phyloP scores from a whole-genome alignment of 2,888 invertebrate genomes.

The Heteromurus nitidus region DNA sequence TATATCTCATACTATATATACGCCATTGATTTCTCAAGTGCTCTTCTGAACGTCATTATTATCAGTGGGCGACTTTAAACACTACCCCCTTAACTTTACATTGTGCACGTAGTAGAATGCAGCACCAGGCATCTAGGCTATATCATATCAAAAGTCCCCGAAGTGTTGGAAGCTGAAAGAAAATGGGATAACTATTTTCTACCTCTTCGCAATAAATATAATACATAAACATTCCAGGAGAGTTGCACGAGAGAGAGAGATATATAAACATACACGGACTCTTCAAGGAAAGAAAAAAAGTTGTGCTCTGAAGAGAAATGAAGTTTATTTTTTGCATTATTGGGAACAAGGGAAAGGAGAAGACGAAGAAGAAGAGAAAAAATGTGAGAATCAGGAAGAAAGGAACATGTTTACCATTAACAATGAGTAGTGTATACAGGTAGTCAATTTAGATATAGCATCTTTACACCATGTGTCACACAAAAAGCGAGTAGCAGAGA shows the following conservation, averaged over 20 bases:
- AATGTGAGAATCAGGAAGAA: conserved; percentile 4
- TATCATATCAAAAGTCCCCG: too few species aligned
- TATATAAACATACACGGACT: too few species aligned
- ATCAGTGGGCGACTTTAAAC: too few species aligned
- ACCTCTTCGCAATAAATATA: conserved; percentile 32
- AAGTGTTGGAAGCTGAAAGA: too few species aligned
- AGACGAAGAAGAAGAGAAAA: not conserved
- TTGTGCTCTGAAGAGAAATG: not conserved
- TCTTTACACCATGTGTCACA: too few species aligned
- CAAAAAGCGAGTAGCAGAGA: not conserved
- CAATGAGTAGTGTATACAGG: conserved; percentile 17
- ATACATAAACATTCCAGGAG: conserved; percentile 11
- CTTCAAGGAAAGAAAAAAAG: conserved; percentile 6
- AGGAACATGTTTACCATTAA: conserved; percentile 22
- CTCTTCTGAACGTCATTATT: too few species aligned
- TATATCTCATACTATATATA: conserved; percentile 35
- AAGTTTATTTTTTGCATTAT: not conserved
- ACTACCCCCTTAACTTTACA: too few species aligned
- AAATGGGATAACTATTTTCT: not conserved
- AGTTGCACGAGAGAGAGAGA: not conserved
- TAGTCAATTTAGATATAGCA: conserved; percentile 19
- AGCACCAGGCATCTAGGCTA: too few species aligned
- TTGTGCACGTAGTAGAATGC: too few species aligned
- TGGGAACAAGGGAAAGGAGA: not conserved
- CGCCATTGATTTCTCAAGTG: conserved; percentile 41